Percentiles rank a stretch among this genome's conserved stretches.
phyloP scores from a whole-genome alignment of 1,140 invertebrate genomes.

The Cecropterus lyciades region DNA sequence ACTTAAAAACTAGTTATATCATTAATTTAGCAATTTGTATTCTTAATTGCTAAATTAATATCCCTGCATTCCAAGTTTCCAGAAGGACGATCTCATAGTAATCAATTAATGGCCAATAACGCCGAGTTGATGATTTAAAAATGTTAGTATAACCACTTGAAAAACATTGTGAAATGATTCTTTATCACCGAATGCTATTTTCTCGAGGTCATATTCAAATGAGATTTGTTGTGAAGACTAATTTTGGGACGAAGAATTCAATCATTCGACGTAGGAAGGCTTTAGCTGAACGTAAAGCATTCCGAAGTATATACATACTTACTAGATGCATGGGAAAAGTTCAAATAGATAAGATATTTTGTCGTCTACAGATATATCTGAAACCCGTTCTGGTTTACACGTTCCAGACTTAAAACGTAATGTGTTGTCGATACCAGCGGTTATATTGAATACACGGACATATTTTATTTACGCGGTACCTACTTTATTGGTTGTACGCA shows the following conservation, averaged over 20 bases:
- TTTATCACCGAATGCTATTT: conserved; percentile 15
- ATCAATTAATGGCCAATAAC: conserved; percentile 18
- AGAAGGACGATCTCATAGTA: conserved; percentile 10
- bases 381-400: conserved; percentile 34
- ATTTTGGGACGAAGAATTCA: conserved; percentile 10
- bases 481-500: conserved; percentile 28
- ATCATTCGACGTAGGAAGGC: neutral
- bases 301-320: conserved; percentile 7
- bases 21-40: neutral
- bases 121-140: conserved; percentile 7
- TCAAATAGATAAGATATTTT: conserved; percentile 34
- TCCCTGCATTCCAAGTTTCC: neutral
- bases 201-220: conserved; percentile 19
- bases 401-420: conserved; percentile 29
- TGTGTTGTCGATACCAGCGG: conserved; percentile 26
- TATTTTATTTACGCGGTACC: conserved; percentile 33
- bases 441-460: conserved; percentile 31
- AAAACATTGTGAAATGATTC: conserved; percentile 20
- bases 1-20: neutral
- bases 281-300: conserved; percentile 8
- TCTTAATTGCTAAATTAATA: conserved; percentile 9
- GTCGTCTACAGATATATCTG: conserved; percentile 24
- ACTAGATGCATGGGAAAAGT: conserved; percentile 21
- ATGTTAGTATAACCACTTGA: conserved; percentile 17
- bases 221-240: conserved; percentile 16